phyloP scores from a whole-genome alignment of 2,888 invertebrate genomes.

The Spilarctia lutea region DNA sequence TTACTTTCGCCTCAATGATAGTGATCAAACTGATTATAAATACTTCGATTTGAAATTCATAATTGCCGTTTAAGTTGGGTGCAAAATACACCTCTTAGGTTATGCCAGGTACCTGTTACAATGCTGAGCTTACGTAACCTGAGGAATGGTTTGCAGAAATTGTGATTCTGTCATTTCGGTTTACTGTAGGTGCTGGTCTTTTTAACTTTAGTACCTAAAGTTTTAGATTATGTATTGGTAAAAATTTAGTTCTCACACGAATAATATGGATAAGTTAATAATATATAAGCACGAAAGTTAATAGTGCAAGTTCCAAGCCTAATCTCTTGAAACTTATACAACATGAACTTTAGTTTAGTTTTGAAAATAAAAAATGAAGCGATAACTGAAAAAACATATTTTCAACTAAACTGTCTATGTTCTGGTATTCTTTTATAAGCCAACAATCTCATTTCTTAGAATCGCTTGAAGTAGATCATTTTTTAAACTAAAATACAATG shows the following conservation, averaged over 20 bases:
- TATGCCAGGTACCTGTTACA: conserved; percentile 46
- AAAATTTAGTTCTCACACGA: not conserved
- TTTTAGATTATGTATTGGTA: not conserved
- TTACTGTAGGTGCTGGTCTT: conserved; percentile 20
- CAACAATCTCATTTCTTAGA: not conserved
- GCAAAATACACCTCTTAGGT: conserved; percentile 57
- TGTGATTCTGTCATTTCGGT: conserved; percentile 26
- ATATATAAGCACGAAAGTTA: too few species aligned
- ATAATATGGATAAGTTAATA: too few species aligned
- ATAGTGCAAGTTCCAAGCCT: not conserved
- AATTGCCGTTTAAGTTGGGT: conserved; percentile 59
- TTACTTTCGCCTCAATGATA: conserved; percentile 63
- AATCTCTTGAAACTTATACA: not conserved
- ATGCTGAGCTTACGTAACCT: conserved; percentile 36
- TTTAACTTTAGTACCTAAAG: not conserved
- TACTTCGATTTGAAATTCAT: conserved; percentile 75
- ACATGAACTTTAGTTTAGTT: not conserved
- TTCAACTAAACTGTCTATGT: not conserved
- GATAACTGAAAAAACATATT: not conserved
- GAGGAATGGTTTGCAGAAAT: conserved; percentile 34
- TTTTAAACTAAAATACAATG: not conserved
- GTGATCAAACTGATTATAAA: conserved; percentile 69
- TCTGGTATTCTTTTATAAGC: not conserved
- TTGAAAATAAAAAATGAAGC: not conserved
- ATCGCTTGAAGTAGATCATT: not conserved